Evolutionary conservation across 2,888 invertebrate species (phyloP).

Genomic region (Trichopoda pennipes): DNA sequence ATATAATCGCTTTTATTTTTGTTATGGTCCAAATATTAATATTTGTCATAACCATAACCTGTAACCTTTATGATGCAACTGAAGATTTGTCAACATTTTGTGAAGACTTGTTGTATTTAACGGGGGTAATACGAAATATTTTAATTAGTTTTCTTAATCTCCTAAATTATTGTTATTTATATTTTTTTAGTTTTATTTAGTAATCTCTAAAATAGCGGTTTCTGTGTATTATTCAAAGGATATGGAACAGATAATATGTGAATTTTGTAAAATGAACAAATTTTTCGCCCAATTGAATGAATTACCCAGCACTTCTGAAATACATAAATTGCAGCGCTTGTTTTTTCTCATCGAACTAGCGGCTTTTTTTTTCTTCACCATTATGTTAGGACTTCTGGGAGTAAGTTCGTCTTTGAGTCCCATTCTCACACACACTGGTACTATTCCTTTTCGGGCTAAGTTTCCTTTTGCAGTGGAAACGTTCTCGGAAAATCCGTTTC

Average conservation of each 20-base stretch:
- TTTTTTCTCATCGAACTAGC: conserved; percentile 71
- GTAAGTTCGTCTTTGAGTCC: conserved; percentile 73
- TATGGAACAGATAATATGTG: conserved; percentile 71
- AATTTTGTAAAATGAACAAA: conserved; percentile 52
- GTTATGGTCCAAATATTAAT: conserved; percentile 31
- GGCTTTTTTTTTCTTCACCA: conserved; percentile 51
- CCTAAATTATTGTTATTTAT: background rate
- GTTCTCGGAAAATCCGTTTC: conserved; percentile 55
- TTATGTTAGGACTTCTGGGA: conserved; percentile 70
- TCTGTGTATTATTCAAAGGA: conserved; percentile 63
- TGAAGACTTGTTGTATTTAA: conserved; percentile 71
- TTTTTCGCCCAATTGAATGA: conserved; percentile 59
- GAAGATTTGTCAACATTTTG: conserved; percentile 70
- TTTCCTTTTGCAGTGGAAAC: conserved; percentile 73
- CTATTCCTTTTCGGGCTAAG: conserved; percentile 71
- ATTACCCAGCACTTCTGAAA: conserved; percentile 52
- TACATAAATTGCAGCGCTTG: conserved; percentile 69
- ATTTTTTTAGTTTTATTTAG: conserved; percentile 70
- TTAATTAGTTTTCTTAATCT: background rate
- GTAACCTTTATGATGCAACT: conserved; percentile 70
- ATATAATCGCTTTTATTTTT: conserved; percentile 7
- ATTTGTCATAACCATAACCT: conserved; percentile 68
- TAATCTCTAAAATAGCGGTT: conserved; percentile 71
- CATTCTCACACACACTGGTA: conserved; percentile 65
- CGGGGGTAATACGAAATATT: conserved; percentile 69